A percentile compares a stretch with the other conserved stretches of the same genome.
Evolutionary conservation across 2,797 vertebrate genomes (phyloP).

Genomic region (Spondyliosoma cantharus): DNA sequence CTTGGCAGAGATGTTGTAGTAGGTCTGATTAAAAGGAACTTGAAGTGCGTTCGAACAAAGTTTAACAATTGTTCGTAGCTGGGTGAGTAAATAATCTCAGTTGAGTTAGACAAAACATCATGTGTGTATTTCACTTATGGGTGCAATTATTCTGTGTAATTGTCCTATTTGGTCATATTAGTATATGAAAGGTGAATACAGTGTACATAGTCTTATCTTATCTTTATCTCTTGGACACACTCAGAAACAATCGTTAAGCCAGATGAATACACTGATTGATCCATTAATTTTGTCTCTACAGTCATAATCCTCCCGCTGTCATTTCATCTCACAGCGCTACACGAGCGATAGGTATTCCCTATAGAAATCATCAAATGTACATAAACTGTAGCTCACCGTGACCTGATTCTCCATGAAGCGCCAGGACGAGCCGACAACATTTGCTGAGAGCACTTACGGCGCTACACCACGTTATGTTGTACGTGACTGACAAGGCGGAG

Average conservation of each 20-base stretch:
- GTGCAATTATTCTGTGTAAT: too few relatives aligned
- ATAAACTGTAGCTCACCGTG: not conserved
- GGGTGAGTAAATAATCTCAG: not conserved
- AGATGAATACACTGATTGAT: not conserved
- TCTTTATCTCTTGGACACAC: not conserved
- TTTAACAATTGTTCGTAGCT: not conserved
- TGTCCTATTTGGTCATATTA: too few relatives aligned
- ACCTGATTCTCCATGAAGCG: not conserved
- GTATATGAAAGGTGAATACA: too few relatives aligned
- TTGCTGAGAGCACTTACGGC: not conserved
- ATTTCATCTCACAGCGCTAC: not conserved
- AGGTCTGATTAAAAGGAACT: constrained; percentile 14
- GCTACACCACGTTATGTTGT: not conserved
- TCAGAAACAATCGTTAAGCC: not conserved
- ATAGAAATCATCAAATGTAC: not conserved
- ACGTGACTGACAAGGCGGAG: not conserved
- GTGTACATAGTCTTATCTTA: too few relatives aligned
- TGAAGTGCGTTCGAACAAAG: constrained; percentile 6
- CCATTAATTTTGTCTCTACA: not conserved
- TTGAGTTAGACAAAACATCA: not conserved
- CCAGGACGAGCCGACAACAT: not conserved
- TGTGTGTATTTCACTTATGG: too few relatives aligned
- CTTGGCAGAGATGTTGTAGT: constrained; percentile 1
- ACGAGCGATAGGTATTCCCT: not conserved
- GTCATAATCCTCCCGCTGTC: not conserved